These are phyloP conservation scores for Nowickia ferox DNA, from an alignment of 2,888 invertebrate species.

Conservation along the genomic window DNA sequence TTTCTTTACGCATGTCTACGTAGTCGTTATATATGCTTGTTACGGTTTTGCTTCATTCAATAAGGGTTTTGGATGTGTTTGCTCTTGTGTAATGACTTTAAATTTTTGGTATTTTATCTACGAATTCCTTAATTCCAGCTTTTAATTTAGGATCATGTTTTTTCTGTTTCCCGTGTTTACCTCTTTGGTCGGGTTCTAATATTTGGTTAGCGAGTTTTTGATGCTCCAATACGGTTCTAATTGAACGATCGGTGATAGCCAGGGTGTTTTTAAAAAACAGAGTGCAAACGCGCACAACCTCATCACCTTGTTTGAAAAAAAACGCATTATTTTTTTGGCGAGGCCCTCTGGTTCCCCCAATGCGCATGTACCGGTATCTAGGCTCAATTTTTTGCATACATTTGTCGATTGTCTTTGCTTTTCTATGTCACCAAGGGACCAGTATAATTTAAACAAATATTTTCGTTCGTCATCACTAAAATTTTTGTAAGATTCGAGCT, in stretches of 20 bases:
- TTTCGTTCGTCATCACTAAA: conserved; percentile 62
- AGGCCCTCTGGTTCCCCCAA: conserved; percentile 52
- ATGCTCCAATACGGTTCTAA: conserved; percentile 42
- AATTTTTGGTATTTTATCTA: conserved; percentile 67
- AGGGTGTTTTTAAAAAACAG: conserved; percentile 56
- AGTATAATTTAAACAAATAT: conserved; percentile 57
- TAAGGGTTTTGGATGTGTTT: conserved; percentile 63
- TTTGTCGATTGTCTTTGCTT: conserved; percentile 63
- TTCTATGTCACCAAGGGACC: conserved; percentile 63
- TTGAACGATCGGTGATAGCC: conserved; percentile 44
- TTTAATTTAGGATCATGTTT: too few relatives aligned
- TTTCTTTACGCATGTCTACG: conserved; percentile 30
- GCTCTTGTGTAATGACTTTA: conserved; percentile 61
- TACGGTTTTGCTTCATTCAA: conserved; percentile 65
- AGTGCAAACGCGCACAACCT: conserved; percentile 62
- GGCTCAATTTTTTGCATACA: conserved; percentile 64
- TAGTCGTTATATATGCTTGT: conserved; percentile 59
- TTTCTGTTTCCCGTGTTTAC: too few relatives aligned
- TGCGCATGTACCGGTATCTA: conserved; percentile 61
- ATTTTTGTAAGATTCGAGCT: conserved; percentile 55
- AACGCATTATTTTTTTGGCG: conserved; percentile 63
- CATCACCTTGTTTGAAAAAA: conserved; percentile 59
- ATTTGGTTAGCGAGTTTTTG: conserved; percentile 52
- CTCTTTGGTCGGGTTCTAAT: conserved; percentile 61
- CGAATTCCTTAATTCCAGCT: conserved; percentile 62